Conservation (phyloP, 2,888 invertebrate species). For the Toxonevra muliebris region DNA sequence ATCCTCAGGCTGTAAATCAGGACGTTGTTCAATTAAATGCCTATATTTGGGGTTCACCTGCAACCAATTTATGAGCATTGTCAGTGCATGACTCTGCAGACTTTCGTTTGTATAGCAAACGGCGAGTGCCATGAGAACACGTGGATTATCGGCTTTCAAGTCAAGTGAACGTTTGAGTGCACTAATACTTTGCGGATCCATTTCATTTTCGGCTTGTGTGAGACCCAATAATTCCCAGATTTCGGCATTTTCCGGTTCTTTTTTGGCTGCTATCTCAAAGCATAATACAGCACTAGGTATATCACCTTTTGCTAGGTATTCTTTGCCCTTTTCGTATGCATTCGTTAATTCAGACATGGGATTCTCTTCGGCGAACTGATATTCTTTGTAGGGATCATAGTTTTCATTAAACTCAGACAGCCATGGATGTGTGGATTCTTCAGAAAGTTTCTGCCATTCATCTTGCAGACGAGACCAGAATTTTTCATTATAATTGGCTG, state of each 20-base stretch:
- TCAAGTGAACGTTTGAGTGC: constrained; percentile 87
- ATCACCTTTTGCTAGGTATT: constrained; percentile 85
- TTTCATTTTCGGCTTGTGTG: constrained; percentile 98
- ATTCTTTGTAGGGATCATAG: constrained; percentile 72
- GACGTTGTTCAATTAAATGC: constrained; percentile 68
- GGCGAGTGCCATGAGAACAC: constrained; percentile 89
- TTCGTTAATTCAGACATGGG: constrained; percentile 80
- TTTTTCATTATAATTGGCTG: constrained; percentile 70
- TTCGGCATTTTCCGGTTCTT: constrained; percentile 79
- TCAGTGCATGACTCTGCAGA: constrained; percentile 87
- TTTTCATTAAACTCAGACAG: constrained; percentile 73
- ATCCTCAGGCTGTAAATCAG: constrained; percentile 63
- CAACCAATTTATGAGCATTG: constrained; percentile 82
- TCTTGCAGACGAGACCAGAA: constrained; percentile 75
- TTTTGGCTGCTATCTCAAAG: constrained; percentile 94
- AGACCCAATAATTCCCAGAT: constrained; percentile 90
- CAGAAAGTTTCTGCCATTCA: constrained; percentile 82
- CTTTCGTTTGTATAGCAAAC: constrained; percentile 97
- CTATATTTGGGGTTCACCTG: constrained; percentile 82
- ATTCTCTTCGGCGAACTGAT: constrained; percentile 75
- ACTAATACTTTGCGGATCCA: constrained; percentile 90
- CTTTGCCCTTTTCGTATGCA: constrained; percentile 87
- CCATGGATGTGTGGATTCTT: constrained; percentile 74
- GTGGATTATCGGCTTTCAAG: constrained; percentile 80
- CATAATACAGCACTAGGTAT: constrained; percentile 94